Evolutionary conservation across 2,113 vertebrate genomes (phyloP).

Genomic region (Heterochromis multidens): DNA sequence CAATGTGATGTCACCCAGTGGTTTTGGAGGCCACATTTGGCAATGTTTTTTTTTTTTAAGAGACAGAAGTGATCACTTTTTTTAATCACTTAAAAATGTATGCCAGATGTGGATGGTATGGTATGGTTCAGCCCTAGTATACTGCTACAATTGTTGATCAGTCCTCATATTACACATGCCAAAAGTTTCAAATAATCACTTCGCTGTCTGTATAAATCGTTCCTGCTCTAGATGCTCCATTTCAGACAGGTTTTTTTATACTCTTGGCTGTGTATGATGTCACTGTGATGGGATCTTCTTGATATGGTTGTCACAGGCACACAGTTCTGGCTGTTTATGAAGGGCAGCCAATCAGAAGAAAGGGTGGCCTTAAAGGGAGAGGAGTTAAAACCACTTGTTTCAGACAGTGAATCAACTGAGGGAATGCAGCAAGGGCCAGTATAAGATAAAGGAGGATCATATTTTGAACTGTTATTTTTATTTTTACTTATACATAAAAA

Average conservation of each 20-base stretch:
- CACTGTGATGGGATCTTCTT: too few species aligned
- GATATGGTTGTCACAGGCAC: too few species aligned
- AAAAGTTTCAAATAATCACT: not conserved
- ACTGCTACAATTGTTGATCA: not conserved
- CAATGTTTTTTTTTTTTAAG: not conserved
- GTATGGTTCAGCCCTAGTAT: not conserved
- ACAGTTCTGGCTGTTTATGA: not conserved
- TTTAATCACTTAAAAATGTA: not conserved
- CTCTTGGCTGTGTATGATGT: too few species aligned
- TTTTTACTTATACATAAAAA: too few species aligned
- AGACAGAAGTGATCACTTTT: not conserved
- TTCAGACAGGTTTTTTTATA: too few species aligned
- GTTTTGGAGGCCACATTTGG: not conserved
- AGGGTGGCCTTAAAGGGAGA: not conserved
- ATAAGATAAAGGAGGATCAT: too few species aligned
- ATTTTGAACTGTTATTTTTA: too few species aligned
- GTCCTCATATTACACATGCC: not conserved
- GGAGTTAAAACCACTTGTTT: not conserved
- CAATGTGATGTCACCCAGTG: not conserved
- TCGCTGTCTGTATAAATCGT: not conserved
- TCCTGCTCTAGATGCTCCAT: not conserved
- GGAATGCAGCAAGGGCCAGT: not conserved
- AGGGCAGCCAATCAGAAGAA: not conserved
- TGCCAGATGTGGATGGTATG: not conserved
- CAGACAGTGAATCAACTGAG: too few species aligned